These are phyloP conservation scores for Apotomis betuletana DNA, from an alignment of 2,888 invertebrate genomes.

Conservation along the genomic window DNA sequence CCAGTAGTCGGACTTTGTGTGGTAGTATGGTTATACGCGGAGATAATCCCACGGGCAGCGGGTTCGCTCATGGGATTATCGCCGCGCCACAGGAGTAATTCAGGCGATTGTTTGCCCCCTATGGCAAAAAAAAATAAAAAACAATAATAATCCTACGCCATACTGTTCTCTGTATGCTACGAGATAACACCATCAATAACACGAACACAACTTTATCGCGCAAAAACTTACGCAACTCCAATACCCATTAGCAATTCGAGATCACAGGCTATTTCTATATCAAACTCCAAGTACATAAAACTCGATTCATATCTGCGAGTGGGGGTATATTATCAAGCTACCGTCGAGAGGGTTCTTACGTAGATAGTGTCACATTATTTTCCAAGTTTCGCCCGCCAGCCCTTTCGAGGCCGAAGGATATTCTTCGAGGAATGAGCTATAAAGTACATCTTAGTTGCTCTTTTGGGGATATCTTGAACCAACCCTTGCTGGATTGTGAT, in stretches of 20 bases:
- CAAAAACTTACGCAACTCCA: conserved; percentile 31
- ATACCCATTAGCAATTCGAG: conserved; percentile 22
- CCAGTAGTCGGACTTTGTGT: no score
- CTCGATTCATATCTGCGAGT: conserved; percentile 44
- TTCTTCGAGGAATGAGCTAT: conserved; percentile 38
- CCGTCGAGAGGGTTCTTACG: conserved; percentile 40
- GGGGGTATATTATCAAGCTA: conserved; percentile 44
- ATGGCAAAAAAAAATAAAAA: no score
- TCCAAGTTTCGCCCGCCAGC: conserved; percentile 45
- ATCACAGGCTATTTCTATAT: conserved; percentile 31
- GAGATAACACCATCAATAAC: no score
- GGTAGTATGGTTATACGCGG: no score
- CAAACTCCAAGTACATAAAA: conserved; percentile 41
- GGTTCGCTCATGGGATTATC: no score
- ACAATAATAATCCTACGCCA: no score
- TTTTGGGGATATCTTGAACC: conserved; percentile 25
- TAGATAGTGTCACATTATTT: conserved; percentile 53
- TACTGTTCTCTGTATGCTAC: no score
- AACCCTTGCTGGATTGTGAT: conserved; percentile 16
- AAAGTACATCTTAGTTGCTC: conserved; percentile 39
- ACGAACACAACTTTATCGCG: neutral
- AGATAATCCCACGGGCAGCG: no score
- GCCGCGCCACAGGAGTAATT: no score
- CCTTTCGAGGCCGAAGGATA: conserved; percentile 38
- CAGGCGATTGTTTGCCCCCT: no score